Base-by-base conservation (phyloP, 2,113 vertebrate genomes). In the Hydropotes inermis region DNA sequence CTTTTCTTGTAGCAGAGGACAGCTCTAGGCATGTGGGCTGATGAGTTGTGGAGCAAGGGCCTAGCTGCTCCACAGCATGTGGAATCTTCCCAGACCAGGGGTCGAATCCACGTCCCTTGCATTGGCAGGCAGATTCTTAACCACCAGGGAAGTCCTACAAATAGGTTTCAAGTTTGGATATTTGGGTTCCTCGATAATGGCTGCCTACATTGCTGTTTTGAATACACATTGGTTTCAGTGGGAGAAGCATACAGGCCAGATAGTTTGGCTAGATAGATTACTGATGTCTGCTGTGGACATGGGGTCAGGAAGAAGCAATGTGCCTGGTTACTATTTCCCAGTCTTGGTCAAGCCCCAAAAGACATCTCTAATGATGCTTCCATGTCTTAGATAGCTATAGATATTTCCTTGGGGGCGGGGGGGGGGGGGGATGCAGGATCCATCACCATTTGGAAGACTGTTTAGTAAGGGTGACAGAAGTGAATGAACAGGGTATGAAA, bases 381-480 rank as follows among this genome's bases (percentile, higher is more conserved):
- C 27, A 36, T 9, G 27, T 74, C 45, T 30, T 45, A 55, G 54
- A 33, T 0, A 33, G 39, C 47, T 36, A 54, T 4, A n/a, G 87
- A 61, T 76, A 19, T 30, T 50, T n/a, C 6, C 39, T 39, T 39
- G 39, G 39, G 39, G 39, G 39, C n/a, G 45, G 45, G 7, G 17
- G 1, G 3, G 30, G 27, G 10, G 23, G 17, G 19, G 13, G 21
- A 15, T 21, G 0, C 3, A 43, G 5, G 6, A 43, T 17, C 43
- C 70, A 12, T 4, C 45, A n/a, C 16, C 87, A 52, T 45, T 64
- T 70, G 55, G 55, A 88, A 95, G 28, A 70, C 27, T 28, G 43
- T 39, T 94, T 8, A 36, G 33, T 28, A 64, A 55, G 4, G 10
- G 8, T 47, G 30, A 78, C 47, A 85, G 58, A 58, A 79, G 55